Percentiles rank a stretch among this genome's conserved stretches.
Conservation (phyloP, 2,888 invertebrate genomes). For the Tenthredo livida region DNA sequence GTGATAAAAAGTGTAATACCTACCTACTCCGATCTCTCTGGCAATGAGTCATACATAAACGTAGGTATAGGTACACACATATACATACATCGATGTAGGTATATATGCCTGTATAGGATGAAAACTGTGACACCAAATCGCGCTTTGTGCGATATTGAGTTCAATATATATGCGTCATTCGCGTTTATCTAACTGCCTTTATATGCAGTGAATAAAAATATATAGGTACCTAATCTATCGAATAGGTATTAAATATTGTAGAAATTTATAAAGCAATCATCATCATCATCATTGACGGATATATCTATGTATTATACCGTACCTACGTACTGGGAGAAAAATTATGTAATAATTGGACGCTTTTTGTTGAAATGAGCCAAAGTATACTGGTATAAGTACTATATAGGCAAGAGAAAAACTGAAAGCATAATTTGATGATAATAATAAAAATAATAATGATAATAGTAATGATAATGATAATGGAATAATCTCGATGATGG, state of each 20-base stretch:
- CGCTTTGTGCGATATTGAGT: neutral
- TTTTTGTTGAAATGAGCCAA: neutral
- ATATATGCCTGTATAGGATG: neutral
- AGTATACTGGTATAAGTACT: neutral
- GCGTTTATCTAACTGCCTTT: neutral
- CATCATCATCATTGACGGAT: neutral
- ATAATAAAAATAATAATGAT: neutral
- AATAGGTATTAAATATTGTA: neutral
- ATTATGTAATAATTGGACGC: neutral
- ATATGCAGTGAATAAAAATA: neutral
- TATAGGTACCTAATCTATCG: neutral
- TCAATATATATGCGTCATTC: neutral
- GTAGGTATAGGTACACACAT: neutral
- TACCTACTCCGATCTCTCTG: neutral
- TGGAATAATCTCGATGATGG: neutral
- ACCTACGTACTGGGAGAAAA: neutral
- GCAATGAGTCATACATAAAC: conserved; percentile 15
- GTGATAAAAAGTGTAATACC: conserved; percentile 22
- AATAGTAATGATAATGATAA: neutral
- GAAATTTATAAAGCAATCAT: neutral
- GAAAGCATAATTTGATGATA: neutral
- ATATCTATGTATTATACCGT: neutral
- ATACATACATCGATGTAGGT: neutral
- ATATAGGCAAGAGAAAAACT: neutral
- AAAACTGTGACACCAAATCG: conserved; percentile 9